These are phyloP conservation scores for Schlechtendalia chinensis DNA, from an alignment of 1,140 invertebrate species.

Conservation along the genomic window DNA sequence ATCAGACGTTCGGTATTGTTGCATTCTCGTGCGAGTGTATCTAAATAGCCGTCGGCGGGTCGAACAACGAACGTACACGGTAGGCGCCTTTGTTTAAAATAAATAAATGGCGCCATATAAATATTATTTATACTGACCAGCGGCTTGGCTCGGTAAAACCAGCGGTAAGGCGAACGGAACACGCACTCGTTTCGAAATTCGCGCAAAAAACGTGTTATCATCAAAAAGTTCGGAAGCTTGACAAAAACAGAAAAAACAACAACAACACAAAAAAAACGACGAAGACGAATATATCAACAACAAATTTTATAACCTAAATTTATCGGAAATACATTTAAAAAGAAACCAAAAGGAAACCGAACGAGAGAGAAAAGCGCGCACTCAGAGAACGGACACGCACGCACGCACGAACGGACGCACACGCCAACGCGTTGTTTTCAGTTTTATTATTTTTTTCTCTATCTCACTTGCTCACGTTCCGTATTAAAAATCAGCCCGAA, in stretches of 20 bases:
- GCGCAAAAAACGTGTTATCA: constrained; percentile 44
- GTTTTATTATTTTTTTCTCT: neutral
- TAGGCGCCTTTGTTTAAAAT: neutral
- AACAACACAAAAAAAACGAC: neutral
- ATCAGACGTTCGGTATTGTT: no score
- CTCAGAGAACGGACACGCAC: constrained; percentile 11
- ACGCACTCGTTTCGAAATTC: constrained; percentile 8
- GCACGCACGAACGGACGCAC: neutral
- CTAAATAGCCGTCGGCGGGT: neutral
- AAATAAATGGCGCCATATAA: constrained; percentile 19
- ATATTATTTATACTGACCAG: neutral
- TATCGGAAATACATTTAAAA: neutral
- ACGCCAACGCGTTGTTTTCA: constrained; percentile 29
- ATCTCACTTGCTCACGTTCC: neutral
- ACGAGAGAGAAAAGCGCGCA: constrained; percentile 38
- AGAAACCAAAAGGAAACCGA: neutral
- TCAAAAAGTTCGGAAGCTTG: constrained; percentile 26
- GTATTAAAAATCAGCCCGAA: neutral
- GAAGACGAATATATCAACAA: neutral
- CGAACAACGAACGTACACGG: neutral
- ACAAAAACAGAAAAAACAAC: neutral
- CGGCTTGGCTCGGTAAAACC: neutral
- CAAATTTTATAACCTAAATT: constrained; percentile 47
- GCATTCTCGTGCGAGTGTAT: no score
- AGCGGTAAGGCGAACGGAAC: neutral